phyloP scores from a whole-genome alignment of 2,113 vertebrate genomes.

The Puma concolor region DNA sequence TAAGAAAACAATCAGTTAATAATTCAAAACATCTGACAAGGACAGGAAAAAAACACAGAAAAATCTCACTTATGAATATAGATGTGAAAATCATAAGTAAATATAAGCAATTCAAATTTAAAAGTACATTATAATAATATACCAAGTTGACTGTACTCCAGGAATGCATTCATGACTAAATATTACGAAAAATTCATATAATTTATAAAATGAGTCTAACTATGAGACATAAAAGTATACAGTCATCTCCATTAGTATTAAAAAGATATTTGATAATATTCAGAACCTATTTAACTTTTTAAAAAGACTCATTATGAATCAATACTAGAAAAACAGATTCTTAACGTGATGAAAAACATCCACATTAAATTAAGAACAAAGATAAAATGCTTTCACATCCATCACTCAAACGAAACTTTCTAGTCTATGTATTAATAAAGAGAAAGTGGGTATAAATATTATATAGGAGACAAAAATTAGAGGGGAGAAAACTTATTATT shows the following conservation, averaged over 20 bases:
- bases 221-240: not conserved
- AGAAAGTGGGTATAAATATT: not conserved
- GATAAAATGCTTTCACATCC: not conserved
- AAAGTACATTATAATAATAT: conserved; percentile 18
- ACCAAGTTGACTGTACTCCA: not conserved
- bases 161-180: not conserved
- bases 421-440: not conserved
- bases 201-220: conserved; percentile 21
- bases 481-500: not conserved
- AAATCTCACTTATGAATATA: conserved; percentile 3
- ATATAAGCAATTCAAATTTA: conserved; percentile 4
- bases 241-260: not conserved
- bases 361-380: conserved; percentile 20
- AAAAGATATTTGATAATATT: conserved; percentile 33
- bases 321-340: not conserved
- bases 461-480: not conserved
- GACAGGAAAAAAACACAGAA: not conserved
- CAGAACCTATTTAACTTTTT: not conserved
- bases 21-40: not conserved
- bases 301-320: not conserved
- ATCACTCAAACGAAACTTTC: not conserved
- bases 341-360: conserved; percentile 13
- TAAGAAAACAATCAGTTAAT: not conserved
- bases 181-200: conserved; percentile 22
- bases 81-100: conserved; percentile 44